These are phyloP conservation scores for Syndactyla subalaris DNA, from an alignment of 2,797 vertebrate species.

Conservation along the genomic window DNA sequence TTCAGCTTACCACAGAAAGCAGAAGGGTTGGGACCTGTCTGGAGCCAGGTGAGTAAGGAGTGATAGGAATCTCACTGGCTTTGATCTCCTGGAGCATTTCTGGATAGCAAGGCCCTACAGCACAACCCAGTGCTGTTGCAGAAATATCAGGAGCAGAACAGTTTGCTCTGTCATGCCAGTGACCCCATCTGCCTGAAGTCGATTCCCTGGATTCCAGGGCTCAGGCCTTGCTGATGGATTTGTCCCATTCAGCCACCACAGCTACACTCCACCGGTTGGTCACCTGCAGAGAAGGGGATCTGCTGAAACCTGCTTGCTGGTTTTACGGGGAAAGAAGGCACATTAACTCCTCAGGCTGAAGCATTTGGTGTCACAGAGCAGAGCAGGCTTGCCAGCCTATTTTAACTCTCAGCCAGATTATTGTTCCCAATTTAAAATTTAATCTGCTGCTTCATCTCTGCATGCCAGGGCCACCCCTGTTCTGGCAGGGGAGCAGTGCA, in stretches of 20 bases:
- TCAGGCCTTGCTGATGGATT: not conserved
- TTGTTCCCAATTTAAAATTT: not conserved
- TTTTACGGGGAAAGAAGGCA: not conserved
- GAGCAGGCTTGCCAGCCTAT: not conserved
- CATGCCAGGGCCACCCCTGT: not conserved
- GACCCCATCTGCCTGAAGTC: not conserved
- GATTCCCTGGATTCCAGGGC: not conserved
- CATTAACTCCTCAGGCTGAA: not conserved
- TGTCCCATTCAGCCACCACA: accelerated
- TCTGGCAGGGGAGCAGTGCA: not conserved
- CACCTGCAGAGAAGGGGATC: not conserved
- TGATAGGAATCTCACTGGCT: not conserved
- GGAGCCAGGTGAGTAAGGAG: not conserved
- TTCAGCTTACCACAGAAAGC: not conserved
- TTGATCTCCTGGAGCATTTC: not conserved
- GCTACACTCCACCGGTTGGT: accelerated
- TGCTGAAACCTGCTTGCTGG: accelerated
- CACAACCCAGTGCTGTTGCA: not conserved
- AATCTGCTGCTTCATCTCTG: not conserved
- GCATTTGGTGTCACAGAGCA: not conserved
- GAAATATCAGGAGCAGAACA: not conserved
- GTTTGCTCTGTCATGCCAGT: not conserved
- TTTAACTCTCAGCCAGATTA: not conserved
- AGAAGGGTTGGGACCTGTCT: slow-evolving; percentile 18
- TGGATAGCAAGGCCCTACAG: not conserved